These are phyloP conservation scores for Boloria euphrosyne DNA, from an alignment of 2,888 invertebrate species.

Conservation along the genomic window DNA sequence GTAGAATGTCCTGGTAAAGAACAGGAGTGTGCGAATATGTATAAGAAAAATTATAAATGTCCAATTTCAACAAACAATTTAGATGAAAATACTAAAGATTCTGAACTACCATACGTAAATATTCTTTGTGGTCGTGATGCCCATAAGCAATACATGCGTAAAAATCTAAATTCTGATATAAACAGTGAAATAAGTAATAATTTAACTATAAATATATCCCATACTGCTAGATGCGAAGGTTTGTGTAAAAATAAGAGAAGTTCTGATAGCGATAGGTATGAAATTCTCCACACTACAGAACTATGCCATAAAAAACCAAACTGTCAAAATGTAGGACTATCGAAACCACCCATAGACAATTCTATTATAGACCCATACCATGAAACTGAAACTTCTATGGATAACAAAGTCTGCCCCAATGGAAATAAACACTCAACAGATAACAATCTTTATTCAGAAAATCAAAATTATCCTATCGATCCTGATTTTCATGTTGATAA, in stretches of 20 bases:
- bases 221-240: conserved; percentile 4
- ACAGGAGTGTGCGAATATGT: background rate
- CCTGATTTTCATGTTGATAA: background rate
- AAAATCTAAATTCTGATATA: background rate
- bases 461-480: background rate
- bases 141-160: conserved; percentile 1
- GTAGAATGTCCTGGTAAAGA: background rate
- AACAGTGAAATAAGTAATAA: background rate
- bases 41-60: background rate
- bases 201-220: background rate
- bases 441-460: conserved; percentile 3
- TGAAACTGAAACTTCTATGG: background rate
- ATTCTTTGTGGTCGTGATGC: conserved; percentile 8
- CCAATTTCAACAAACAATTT: conserved; percentile 1
- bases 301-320: conserved; percentile 18
- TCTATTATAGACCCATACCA: background rate
- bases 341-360: conserved; percentile 4
- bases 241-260: conserved; percentile 12
- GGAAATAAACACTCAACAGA: conserved; percentile 4
- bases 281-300: conserved; percentile 17
- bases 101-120: conserved; percentile 11
- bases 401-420: background rate
- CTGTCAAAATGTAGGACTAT: conserved; percentile 12
- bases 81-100: background rate
- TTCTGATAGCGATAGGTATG: conserved; percentile 18